phyloP scores from a whole-genome alignment of 2,113 vertebrate species.

The Passerina amoena region DNA sequence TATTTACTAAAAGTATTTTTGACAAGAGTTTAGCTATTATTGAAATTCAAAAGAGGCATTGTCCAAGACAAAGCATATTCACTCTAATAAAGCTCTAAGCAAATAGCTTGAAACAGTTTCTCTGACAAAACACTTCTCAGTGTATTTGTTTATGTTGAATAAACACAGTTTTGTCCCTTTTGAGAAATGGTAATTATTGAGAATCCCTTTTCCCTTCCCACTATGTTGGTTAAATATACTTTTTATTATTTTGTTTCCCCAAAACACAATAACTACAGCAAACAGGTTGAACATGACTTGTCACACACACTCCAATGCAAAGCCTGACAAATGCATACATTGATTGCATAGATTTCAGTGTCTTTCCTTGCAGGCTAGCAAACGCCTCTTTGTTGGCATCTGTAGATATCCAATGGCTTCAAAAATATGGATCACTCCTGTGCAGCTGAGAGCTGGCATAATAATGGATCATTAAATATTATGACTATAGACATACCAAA shows the following conservation, averaged over 20 bases:
- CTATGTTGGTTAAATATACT: not conserved
- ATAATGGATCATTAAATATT: not conserved
- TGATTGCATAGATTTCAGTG: not conserved
- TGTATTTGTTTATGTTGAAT: not conserved
- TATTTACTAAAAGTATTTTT: not conserved
- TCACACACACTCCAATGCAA: not conserved
- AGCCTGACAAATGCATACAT: not conserved
- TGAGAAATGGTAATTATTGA: not conserved
- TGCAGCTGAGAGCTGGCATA: not conserved
- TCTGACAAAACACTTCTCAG: not conserved
- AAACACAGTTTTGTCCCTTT: not conserved
- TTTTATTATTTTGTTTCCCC: not conserved
- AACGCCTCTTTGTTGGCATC: not conserved
- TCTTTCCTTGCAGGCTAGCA: not conserved
- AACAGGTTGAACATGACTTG: not conserved
- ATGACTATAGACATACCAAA: not conserved
- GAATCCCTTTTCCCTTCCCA: not conserved
- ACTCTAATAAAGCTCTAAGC: not conserved
- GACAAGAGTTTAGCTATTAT: not conserved
- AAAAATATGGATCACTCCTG: not conserved
- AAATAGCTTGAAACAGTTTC: not conserved
- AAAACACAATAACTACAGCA: not conserved
- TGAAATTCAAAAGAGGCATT: not conserved
- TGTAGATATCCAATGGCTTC: not conserved
- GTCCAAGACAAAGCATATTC: not conserved